Base-by-base conservation (phyloP, 2,888 invertebrate species). In the Colletes collaris region DNA sequence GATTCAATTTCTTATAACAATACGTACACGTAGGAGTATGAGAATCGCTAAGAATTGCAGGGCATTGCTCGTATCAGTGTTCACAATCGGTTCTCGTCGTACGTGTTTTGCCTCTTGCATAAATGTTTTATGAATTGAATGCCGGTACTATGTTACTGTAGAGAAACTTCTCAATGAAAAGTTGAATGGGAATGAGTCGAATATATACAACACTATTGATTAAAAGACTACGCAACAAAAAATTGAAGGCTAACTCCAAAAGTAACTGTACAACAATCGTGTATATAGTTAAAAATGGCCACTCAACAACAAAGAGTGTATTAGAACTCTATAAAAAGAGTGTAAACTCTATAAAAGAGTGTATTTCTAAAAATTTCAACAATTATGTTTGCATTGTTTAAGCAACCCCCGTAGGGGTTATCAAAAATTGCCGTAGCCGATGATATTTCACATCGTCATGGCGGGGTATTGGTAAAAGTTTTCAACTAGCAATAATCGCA, bases 391-490 rank as follows among this genome's bases (percentile, higher is more conserved):
- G 4, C 10, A 49, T 81, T 68, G 0, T 3, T n/a, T 67, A 13
- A 70, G 19, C 85, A 91, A 91, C 91, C 91, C 92, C 91, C 91
- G 90, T 87, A 92, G 90, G 91, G 91, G 91, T 95, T 94, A 95
- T 93, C 96, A 97, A 96, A 97, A 97, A 96, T 96, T 97, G 96
- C 96, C 96, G 94, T 95, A 95, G 96, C 95, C 96, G 95, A 95
- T 96, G 96, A 95, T 96, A 95, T 97, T 97, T 96, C 96, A 97
- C 96, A 96, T 95, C 96, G 96, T 94, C 96, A 94, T 94, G 96
- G 96, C 96, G 96, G 96, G 96, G 96, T 97, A 97, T 97, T 97
- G 97, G 97, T 96, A 96, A 96, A 96, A 97, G 96, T 97, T 97
- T 97, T 97, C 96, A 97, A 97, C 96, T 96, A 97, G 97, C 97